Evolutionary conservation across 37 sponge, comb jelly and placozoan genomes (phyloP).

Genomic region (Geodia barretti): DNA sequence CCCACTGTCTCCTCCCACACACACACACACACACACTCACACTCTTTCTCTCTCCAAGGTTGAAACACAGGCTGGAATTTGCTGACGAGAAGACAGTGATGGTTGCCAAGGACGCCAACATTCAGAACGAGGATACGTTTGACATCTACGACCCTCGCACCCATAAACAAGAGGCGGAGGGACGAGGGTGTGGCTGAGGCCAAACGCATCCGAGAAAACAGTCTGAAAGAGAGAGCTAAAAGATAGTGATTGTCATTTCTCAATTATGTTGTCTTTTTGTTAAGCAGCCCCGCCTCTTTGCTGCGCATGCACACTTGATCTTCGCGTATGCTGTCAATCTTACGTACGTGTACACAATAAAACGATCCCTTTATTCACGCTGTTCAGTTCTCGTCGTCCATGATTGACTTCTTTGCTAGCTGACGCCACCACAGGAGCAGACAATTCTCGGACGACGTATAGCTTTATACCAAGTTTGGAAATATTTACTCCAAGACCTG

Average conservation of each 20-base stretch:
- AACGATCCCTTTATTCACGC: too few relatives aligned
- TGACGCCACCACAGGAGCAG: too few relatives aligned
- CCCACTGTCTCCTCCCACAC: background rate
- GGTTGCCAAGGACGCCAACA: constrained; percentile 89
- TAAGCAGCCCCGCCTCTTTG: too few relatives aligned
- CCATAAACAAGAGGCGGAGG: constrained; percentile 88
- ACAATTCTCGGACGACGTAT: background rate
- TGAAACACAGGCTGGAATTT: constrained; percentile 59
- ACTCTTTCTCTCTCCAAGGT: constrained; percentile 44
- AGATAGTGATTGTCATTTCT: background rate
- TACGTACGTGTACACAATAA: too few relatives aligned
- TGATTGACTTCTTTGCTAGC: too few relatives aligned
- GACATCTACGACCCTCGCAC: constrained; percentile 98
- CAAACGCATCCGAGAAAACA: constrained; percentile 5
- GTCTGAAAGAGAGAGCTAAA: background rate
- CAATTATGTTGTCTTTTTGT: constrained; percentile 1
- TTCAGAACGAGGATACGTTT: constrained; percentile 81
- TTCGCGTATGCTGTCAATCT: too few relatives aligned
- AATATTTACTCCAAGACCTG: background rate
- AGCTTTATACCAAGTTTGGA: background rate
- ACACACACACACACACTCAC: background rate
- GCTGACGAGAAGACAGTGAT: constrained; percentile 27
- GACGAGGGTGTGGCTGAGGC: constrained; percentile 29
- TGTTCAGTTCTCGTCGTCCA: too few relatives aligned
- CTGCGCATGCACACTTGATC: too few relatives aligned